A percentile compares a stretch with the other conserved stretches of the same genome.
These are phyloP conservation scores for Cottoperca gobio DNA, from an alignment of 2,797 vertebrate genomes.

Conservation along the genomic window DNA sequence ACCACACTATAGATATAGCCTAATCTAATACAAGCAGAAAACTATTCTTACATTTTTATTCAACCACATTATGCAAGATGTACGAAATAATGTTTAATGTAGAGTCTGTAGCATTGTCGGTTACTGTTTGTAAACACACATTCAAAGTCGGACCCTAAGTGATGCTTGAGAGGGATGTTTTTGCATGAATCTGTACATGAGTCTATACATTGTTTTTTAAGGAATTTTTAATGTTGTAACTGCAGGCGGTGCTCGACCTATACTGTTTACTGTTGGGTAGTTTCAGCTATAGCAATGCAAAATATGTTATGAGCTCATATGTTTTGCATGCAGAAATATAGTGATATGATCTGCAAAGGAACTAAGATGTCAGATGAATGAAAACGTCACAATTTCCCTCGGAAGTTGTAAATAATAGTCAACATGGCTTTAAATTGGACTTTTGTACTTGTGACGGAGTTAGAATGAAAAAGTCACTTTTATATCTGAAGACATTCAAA, in stretches of 20 bases:
- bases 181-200: too few relatives aligned
- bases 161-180: too few relatives aligned
- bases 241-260: neutral
- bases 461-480: neutral
- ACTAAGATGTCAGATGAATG: neutral
- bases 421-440: neutral
- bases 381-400: neutral
- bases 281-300: neutral
- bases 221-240: neutral
- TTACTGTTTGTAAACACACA: too few relatives aligned
- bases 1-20: neutral
- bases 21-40: neutral
- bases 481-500: neutral
- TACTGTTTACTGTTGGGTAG: accelerated
- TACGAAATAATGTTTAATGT: too few relatives aligned
- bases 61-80: neutral
- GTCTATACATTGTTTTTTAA: too few relatives aligned
- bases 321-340: neutral
- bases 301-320: too few relatives aligned
- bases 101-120: too few relatives aligned
- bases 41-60: neutral
- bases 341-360: neutral
- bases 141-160: too few relatives aligned
- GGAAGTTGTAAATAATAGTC: neutral
- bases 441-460: neutral